Base-by-base conservation (phyloP, 2,113 vertebrate genomes). In the Sporophila hypoxantha region DNA sequence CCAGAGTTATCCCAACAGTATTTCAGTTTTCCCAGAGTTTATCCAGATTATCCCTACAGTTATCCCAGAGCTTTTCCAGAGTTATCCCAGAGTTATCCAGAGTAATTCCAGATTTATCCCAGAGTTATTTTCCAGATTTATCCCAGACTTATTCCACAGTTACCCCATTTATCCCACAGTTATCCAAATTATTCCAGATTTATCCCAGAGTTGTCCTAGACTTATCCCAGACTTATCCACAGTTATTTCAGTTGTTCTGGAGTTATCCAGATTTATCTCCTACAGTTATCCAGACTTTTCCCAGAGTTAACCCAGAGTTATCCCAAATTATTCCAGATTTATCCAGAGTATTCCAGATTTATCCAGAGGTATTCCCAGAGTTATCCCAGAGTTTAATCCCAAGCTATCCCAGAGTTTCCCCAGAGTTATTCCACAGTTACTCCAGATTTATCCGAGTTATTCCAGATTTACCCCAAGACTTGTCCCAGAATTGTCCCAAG, bases 361-460 rank as follows among this genome's bases (percentile, higher is more conserved):
- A 53, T 25, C 21, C n/a, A n/a, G n/a, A n/a, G n/a, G n/a, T n/a
- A n/a, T n/a, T n/a, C n/a, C 27, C 29, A n/a, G 12, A 8, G 1
- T 41, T n/a, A 26, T 15, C 6, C 39, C 37, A 44, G 23, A 29
- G 0, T 47, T 23, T n/a, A n/a, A n/a, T n/a, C n/a, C n/a, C n/a
- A n/a, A n/a, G n/a, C n/a, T n/a, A 17, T n/a, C 17, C 29, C n/a
- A 37, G 14, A 19, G 2, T 19, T 41, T 25, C 6, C 9, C 34
- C 47, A 30, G 27, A 11, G 3, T 32, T 26, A n/a, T 3, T n/a
- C 9, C 26, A 17, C 3, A 50, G 1, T 55, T 21, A 32, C 20
- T 8, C 34, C 34, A 69, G 19, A 10, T 2, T 8, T 30, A 55
- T 32, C 12, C n/a, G 27, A 10, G 3, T 32, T 25, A n/a, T 15